Percentiles rank a stretch among this genome's conserved stretches.
phyloP scores from a whole-genome alignment of 2,888 invertebrate genomes.

The Tachina lurida region DNA sequence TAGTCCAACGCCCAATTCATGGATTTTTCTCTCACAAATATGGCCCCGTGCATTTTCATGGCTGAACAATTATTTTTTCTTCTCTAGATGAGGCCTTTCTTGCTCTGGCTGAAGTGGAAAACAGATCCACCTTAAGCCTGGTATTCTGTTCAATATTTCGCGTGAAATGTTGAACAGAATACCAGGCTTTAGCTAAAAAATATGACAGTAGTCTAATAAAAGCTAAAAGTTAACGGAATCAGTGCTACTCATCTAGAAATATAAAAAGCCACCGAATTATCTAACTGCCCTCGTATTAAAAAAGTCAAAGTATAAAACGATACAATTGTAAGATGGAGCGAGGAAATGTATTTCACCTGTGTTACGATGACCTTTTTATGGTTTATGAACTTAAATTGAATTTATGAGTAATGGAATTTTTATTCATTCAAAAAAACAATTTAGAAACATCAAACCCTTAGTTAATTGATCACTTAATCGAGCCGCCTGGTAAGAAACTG shows the following conservation, averaged over 20 bases:
- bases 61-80: too few relatives aligned
- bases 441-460: not conserved
- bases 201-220: too few relatives aligned
- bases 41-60: too few relatives aligned
- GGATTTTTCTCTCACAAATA: too few relatives aligned
- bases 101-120: too few relatives aligned
- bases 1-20: too few relatives aligned
- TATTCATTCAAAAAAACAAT: not conserved
- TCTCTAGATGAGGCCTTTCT: too few relatives aligned
- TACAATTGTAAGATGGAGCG: not conserved
- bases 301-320: not conserved
- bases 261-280: not conserved
- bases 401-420: not conserved
- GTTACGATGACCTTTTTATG: not conserved
- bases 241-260: not conserved
- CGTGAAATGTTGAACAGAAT: too few relatives aligned
- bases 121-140: too few relatives aligned
- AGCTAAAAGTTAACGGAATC: too few relatives aligned
- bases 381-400: not conserved
- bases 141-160: too few relatives aligned
- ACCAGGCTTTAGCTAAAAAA: too few relatives aligned
- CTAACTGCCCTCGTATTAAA: not conserved
- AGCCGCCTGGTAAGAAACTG: not conserved
- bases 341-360: constrained; percentile 10
- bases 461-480: not conserved